phyloP scores from a whole-genome alignment of 2,888 invertebrate species.

The Drosophila lacicola region DNA sequence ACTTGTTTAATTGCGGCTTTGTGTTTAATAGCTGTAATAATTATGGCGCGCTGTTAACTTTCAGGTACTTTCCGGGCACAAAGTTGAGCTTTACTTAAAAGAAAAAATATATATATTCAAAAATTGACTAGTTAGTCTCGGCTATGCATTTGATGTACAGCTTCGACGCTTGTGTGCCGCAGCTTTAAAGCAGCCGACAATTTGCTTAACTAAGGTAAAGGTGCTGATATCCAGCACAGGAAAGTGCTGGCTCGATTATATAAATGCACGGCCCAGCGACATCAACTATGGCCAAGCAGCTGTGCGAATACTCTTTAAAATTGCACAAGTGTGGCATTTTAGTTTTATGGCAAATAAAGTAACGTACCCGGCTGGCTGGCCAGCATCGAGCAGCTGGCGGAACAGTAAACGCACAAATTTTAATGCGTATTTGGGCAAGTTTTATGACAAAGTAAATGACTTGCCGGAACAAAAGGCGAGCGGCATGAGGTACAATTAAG shows the following conservation, averaged over 20 bases:
- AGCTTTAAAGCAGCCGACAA: too few species aligned
- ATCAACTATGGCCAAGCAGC: conserved; percentile 18
- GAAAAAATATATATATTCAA: too few species aligned
- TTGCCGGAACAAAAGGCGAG: conserved; percentile 46
- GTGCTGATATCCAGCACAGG: too few species aligned
- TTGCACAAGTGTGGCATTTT: conserved; percentile 43
- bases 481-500: conserved; percentile 57
- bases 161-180: too few species aligned
- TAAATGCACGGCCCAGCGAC: conserved; percentile 18
- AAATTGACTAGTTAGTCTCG: too few species aligned
- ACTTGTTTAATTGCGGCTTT: too few species aligned
- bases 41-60: too few species aligned
- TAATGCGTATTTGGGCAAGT: conserved; percentile 63
- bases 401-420: conserved; percentile 60
- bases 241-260: conserved; percentile 4
- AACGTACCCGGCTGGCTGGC: background rate
- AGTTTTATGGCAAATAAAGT: conserved; percentile 54
- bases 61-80: too few species aligned
- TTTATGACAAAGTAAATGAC: conserved; percentile 66
- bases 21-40: too few species aligned
- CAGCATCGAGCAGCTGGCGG: conserved; percentile 45
- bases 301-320: conserved; percentile 46
- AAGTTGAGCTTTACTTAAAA: too few species aligned
- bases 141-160: too few species aligned
- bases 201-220: too few species aligned